Evolutionary conservation across 2,113 vertebrate genomes (phyloP).

Genomic region (Scytalopus superciliaris): DNA sequence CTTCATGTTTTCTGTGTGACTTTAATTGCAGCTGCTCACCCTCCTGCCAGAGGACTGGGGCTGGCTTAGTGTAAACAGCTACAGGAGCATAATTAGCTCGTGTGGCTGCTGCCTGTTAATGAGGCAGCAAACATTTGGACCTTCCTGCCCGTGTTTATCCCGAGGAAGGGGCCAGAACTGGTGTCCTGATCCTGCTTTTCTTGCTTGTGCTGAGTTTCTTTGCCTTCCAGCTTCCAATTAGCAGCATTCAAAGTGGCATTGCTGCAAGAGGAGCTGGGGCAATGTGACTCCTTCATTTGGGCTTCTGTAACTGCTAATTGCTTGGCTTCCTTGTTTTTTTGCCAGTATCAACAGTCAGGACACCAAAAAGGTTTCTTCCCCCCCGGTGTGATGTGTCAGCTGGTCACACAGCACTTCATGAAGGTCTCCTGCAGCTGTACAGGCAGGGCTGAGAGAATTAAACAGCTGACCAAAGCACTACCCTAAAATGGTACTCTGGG

Average conservation of each 20-base stretch:
- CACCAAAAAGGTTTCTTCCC: neutral
- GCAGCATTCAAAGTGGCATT: neutral
- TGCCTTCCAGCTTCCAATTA: neutral
- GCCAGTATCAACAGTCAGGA: neutral
- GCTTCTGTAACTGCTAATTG: neutral
- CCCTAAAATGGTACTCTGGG: neutral
- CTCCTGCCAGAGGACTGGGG: neutral
- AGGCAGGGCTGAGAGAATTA: neutral
- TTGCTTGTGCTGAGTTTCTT: neutral
- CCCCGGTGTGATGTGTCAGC: rapidly evolving
- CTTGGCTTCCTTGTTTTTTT: neutral
- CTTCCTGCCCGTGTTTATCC: neutral
- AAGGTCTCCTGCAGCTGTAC: neutral
- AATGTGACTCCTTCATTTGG: neutral
- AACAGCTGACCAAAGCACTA: neutral
- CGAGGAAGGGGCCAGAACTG: neutral
- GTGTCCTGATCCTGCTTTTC: neutral
- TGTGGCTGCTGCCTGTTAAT: neutral
- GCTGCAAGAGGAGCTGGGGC: neutral
- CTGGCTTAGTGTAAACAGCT: neutral
- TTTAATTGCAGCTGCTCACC: rapidly evolving
- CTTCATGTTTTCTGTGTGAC: neutral
- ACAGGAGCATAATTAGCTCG: neutral
- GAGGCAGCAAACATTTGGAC: neutral
- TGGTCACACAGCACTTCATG: neutral